These are phyloP conservation scores for Pangasius mekongensis DNA, from an alignment of 2,797 vertebrate genomes.

Conservation along the genomic window DNA sequence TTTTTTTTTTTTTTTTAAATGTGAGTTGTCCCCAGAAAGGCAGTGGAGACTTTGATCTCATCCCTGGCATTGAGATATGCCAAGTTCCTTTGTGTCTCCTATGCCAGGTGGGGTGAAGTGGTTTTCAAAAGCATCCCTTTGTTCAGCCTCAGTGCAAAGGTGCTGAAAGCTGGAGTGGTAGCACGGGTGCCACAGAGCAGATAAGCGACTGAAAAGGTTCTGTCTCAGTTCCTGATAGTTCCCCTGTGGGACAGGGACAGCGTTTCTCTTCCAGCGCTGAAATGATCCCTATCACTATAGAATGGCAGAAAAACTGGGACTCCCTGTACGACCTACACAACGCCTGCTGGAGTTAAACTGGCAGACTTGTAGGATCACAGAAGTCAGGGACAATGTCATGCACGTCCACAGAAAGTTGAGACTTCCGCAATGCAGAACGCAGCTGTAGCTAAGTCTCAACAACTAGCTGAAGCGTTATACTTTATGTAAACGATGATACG, in stretches of 20 bases:
- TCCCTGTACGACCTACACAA: background rate
- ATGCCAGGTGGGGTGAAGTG: constrained; percentile 30
- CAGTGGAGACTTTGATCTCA: constrained; percentile 20
- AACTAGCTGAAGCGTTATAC: background rate
- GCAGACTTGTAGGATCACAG: background rate
- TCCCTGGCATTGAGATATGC: constrained; percentile 17
- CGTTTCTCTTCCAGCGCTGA: background rate
- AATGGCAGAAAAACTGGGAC: constrained; percentile 2
- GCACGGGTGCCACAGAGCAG: background rate
- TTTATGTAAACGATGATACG: background rate
- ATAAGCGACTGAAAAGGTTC: constrained; percentile 28
- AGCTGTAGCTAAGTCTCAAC: background rate
- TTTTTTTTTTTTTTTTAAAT: background rate
- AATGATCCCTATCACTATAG: background rate
- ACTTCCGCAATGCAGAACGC: background rate
- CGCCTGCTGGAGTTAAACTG: background rate
- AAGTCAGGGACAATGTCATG: background rate
- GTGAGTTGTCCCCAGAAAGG: background rate
- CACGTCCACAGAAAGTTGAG: background rate
- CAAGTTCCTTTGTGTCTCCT: constrained; percentile 13
- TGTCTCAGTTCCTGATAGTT: constrained; percentile 5
- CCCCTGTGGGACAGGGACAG: constrained; percentile 2
- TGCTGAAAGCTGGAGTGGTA: constrained; percentile 9
- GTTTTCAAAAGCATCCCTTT: constrained; percentile 40
- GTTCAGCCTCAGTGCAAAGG: constrained; percentile 15